A percentile compares a stretch with the other conserved stretches of the same genome.
phyloP scores from a whole-genome alignment of 1,140 invertebrate genomes.

The Caenorhabditis brenneri region DNA sequence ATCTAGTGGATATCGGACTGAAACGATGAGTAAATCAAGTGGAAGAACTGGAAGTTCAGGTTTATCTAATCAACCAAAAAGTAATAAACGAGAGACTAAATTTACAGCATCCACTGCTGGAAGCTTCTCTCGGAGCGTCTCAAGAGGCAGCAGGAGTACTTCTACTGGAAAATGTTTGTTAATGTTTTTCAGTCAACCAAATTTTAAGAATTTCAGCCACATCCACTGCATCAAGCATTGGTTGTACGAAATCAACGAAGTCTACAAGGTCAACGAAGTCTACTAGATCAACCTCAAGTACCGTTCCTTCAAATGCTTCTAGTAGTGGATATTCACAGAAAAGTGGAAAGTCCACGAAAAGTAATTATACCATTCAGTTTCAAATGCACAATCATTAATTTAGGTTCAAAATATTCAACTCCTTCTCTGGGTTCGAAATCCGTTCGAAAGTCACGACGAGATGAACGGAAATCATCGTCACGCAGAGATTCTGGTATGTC shows the following conservation, averaged over 20 bases:
- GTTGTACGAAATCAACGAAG: not conserved
- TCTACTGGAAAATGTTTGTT: not conserved
- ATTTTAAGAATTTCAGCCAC: not conserved
- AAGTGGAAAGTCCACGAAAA: not conserved
- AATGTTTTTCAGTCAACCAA: not conserved
- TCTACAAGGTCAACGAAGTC: not conserved
- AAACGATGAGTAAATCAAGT: not conserved
- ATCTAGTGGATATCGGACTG: not conserved
- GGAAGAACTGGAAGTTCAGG: not conserved
- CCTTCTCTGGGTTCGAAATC: not conserved
- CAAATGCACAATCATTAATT: not conserved
- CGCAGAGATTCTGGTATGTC: not conserved
- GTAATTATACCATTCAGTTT: not conserved
- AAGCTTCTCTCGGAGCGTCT: not conserved
- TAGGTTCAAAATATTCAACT: not conserved
- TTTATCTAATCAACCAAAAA: too few species aligned
- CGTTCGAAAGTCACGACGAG: not conserved
- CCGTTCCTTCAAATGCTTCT: not conserved
- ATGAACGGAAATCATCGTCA: not conserved
- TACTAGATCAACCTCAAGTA: not conserved
- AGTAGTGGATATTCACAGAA: not conserved
- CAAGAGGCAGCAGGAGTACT: not conserved
- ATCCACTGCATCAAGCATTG: not conserved
- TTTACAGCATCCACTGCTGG: not conserved
- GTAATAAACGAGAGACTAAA: too few species aligned